Evolutionary conservation across 2,888 invertebrate genomes (phyloP).

Genomic region (Cephus runcator): DNA sequence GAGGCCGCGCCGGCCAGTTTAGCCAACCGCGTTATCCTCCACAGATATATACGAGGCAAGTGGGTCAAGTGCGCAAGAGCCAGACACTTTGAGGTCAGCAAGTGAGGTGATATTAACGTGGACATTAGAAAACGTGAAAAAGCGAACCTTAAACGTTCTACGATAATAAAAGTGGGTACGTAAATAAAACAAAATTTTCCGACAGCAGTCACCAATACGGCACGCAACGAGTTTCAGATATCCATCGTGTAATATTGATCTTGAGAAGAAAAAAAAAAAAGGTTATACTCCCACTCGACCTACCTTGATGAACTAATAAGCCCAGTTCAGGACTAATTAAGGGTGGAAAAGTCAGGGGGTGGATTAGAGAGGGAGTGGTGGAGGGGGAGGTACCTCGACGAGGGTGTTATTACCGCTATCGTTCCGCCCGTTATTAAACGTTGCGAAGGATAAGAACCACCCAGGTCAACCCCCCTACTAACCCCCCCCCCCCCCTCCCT

Average conservation of each 20-base stretch:
- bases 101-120: background rate
- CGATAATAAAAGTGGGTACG: rapidly evolving
- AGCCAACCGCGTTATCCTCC: background rate
- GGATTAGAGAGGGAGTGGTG: background rate
- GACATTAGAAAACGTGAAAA: background rate
- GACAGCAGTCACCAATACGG: background rate
- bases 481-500: background rate
- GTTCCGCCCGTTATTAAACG: background rate
- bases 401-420: background rate
- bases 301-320: background rate
- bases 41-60: background rate
- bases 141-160: background rate
- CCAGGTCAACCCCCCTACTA: background rate
- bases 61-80: background rate
- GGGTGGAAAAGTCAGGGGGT: background rate
- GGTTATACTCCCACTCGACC: background rate
- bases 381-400: background rate
- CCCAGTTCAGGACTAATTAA: background rate
- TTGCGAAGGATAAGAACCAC: background rate
- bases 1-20: background rate
- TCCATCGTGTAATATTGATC: background rate
- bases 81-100: background rate
- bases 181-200: background rate
- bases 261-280: background rate
- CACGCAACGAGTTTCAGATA: background rate